Conservation (phyloP, 2,113 vertebrate genomes). For the Microtus oregoni region DNA sequence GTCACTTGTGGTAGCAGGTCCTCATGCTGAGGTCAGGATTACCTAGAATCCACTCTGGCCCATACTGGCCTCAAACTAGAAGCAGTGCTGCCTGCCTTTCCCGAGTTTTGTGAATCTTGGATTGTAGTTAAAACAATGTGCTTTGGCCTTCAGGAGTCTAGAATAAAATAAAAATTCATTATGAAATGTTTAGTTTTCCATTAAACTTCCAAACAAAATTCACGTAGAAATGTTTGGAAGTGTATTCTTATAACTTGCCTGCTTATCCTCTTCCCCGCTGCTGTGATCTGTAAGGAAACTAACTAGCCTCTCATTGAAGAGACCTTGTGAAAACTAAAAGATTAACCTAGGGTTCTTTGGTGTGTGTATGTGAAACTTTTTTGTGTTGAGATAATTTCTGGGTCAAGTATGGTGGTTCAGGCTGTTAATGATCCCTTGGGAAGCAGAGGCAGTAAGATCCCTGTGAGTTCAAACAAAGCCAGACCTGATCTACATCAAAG, state of each 20-base stretch:
- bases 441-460: neutral
- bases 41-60: too few species aligned
- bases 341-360: neutral
- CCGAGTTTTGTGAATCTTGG: neutral
- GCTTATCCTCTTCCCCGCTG: neutral
- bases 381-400: neutral
- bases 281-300: neutral
- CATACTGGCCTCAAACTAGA: too few species aligned
- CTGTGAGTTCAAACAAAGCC: neutral
- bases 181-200: slow-evolving; percentile 13
- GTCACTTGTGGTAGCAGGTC: neutral
- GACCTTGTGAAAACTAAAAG: neutral
- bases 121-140: neutral
- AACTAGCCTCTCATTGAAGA: neutral
- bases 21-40: neutral
- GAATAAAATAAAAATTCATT: neutral
- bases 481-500: neutral
- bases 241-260: neutral
- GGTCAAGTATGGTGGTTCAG: neutral
- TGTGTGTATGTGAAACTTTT: neutral
- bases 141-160: neutral
- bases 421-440: neutral
- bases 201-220: neutral
- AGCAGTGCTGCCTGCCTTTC: neutral
- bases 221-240: neutral